Evolutionary conservation across 2,113 vertebrate species (phyloP), one percentile per base, ranked within the genome.

Genomic region (Nothoprocta perdicaria): DNA sequence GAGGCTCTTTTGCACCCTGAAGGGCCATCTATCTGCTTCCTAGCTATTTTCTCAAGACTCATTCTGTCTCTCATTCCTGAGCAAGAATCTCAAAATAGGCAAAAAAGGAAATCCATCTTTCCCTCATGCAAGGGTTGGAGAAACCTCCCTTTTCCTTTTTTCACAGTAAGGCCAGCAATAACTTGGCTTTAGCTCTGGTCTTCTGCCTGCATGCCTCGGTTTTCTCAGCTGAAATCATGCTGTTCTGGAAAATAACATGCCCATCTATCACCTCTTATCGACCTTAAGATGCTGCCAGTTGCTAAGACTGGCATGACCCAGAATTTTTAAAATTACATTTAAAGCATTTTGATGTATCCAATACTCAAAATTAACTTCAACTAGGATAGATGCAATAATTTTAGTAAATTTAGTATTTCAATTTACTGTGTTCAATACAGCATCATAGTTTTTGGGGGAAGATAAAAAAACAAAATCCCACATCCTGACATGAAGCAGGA

Each of bases 1-100:
- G 85, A 85, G 63, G 73, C 85, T 90, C 82, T 18, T n/a, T 60
- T 18, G 40, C 82, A 77, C 80, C 79, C 67, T 67, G 0, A 40
- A 58, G 52, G 65, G 45, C 89, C 95, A 95, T 93, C 92, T 91
- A 95, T 93, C 92, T 91, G 92, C 71, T 85, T 87, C 57, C 76
- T 27, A 83, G 69, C 61, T 87, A 9, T 65, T 84, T 88, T 62
- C 73, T 85, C 52, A 72, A 75, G 76, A 53, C 35, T 90, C 43
- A 24, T 57, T 65, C 68, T 75, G 26, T 24, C 61, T 71, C 65
- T 75, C 74, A 83, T 89, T 92, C 74, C 90, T 53, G 45, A 74
- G 55, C 16, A 91, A 55, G 60, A 61, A 63, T 69, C 74, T 90
- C 86, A 75, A 63, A 87, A 46, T 27, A 86, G 40, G 3, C 26